Evolutionary conservation across 1,140 invertebrate species (phyloP).

Genomic region (Gryllus bimaculatus): DNA sequence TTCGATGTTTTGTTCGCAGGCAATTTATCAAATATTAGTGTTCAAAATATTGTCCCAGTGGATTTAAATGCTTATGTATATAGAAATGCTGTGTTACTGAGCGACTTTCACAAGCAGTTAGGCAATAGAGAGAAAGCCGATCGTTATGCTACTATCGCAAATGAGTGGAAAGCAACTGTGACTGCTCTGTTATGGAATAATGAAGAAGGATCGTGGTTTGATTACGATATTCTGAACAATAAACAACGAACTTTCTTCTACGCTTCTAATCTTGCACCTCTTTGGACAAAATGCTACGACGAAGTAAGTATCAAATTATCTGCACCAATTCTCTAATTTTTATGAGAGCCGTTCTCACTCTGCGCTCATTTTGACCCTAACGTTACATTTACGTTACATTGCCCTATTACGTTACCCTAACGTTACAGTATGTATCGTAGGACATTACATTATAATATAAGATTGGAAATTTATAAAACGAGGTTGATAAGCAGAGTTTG

Average conservation of each 20-base stretch:
- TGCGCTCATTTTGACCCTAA: too few relatives aligned
- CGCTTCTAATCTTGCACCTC: slow-evolving; percentile 58
- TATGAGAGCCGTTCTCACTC: too few relatives aligned
- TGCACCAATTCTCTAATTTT: too few relatives aligned
- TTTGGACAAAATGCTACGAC: slow-evolving; percentile 52
- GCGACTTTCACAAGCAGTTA: slow-evolving; percentile 47
- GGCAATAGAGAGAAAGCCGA: slow-evolving; percentile 39
- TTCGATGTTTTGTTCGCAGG: background rate
- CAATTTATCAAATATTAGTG: background rate
- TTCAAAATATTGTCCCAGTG: slow-evolving; percentile 63
- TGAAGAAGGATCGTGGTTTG: slow-evolving; percentile 60
- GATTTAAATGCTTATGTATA: slow-evolving; percentile 76
- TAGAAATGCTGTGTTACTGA: slow-evolving; percentile 45
- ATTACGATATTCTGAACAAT: slow-evolving; percentile 51
- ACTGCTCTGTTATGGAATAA: slow-evolving; percentile 62
- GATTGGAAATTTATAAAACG: too few relatives aligned
- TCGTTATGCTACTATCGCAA: slow-evolving; percentile 36
- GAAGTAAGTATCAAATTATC: slow-evolving; percentile 17
- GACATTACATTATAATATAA: too few relatives aligned
- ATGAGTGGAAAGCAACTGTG: slow-evolving; percentile 44
- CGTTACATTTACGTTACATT: too few relatives aligned
- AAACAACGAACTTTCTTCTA: slow-evolving; percentile 56
- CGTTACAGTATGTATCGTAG: too few relatives aligned
- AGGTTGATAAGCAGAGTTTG: too few relatives aligned
- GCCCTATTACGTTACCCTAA: too few relatives aligned